Evolutionary conservation across 1,140 invertebrate genomes (phyloP).

Genomic region (Elymnias hypermnestra): DNA sequence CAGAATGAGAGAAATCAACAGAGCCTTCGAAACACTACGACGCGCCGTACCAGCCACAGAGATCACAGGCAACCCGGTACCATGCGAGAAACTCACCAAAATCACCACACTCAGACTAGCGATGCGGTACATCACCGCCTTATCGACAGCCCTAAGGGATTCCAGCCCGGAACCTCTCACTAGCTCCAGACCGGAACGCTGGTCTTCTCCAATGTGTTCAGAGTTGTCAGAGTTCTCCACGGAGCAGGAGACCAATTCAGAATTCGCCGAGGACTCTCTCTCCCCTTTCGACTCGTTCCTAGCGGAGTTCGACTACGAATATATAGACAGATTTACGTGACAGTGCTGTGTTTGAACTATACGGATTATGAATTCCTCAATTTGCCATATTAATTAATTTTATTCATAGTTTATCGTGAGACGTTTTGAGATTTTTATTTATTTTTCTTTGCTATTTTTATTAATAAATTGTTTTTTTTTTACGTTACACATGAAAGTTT

Average conservation of each 20-base stretch:
- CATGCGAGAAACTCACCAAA: constrained; percentile 89
- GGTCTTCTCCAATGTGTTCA: constrained; percentile 64
- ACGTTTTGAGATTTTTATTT: constrained; percentile 59
- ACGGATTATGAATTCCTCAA: constrained; percentile 44
- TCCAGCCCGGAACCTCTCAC: constrained; percentile 31
- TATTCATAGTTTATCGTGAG: constrained; percentile 55
- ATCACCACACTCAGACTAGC: constrained; percentile 91
- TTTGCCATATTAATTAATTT: constrained; percentile 67
- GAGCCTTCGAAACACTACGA: constrained; percentile 88
- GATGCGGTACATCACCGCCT: constrained; percentile 89
- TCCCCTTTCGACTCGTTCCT: constrained; percentile 73
- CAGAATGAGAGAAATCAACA: constrained; percentile 92
- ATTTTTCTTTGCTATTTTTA: constrained; percentile 42
- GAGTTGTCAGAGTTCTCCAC: constrained; percentile 64
- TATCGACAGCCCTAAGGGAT: constrained; percentile 64
- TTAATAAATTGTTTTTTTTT: constrained; percentile 70
- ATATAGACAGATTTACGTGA: constrained; percentile 68
- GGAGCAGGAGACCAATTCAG: constrained; percentile 52
- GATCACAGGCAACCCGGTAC: constrained; percentile 64
- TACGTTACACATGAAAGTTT: no score
- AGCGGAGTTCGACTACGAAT: constrained; percentile 68
- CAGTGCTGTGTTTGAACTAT: constrained; percentile 47
- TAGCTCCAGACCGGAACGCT: constrained; percentile 38
- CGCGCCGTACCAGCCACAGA: constrained; percentile 82
- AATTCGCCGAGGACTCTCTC: constrained; percentile 67